phyloP scores from a whole-genome alignment of 1,140 invertebrate species.

The Hetaerina americana region DNA sequence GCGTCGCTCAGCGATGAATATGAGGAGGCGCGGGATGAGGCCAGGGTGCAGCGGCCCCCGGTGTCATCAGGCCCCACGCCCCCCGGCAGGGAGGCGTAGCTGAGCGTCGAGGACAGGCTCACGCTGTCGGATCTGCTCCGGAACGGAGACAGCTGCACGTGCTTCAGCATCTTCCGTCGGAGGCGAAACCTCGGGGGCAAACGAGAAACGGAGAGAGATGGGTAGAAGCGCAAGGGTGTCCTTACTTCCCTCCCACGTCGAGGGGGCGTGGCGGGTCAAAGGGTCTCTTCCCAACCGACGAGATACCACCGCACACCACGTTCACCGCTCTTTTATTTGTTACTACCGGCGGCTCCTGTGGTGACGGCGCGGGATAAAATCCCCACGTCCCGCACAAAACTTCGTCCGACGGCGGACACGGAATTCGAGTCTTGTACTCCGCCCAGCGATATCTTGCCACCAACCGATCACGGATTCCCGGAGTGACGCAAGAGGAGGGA shows the following conservation, averaged over 20 bases:
- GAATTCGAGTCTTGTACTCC: too few relatives aligned
- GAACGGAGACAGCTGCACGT: background rate
- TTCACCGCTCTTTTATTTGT: too few relatives aligned
- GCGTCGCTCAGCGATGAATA: background rate
- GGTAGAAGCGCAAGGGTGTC: too few relatives aligned
- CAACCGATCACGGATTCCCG: too few relatives aligned
- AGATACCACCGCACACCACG: background rate
- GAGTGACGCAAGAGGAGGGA: too few relatives aligned
- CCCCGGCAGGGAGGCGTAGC: background rate
- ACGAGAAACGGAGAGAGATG: too few relatives aligned
- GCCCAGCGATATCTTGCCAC: too few relatives aligned
- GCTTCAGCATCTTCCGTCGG: background rate
- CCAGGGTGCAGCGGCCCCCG: background rate
- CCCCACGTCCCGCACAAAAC: too few relatives aligned
- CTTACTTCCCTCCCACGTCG: background rate
- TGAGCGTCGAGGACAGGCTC: background rate
- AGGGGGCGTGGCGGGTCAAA: background rate
- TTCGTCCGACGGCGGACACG: too few relatives aligned
- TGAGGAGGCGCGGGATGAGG: background rate
- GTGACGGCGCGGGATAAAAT: too few relatives aligned
- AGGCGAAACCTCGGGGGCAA: too few relatives aligned
- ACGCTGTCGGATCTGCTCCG: background rate
- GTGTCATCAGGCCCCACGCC: background rate
- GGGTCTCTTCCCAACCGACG: background rate
- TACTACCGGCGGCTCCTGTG: too few relatives aligned